phyloP scores from a whole-genome alignment of 2,888 invertebrate genomes.

The Atethmia centrago region DNA sequence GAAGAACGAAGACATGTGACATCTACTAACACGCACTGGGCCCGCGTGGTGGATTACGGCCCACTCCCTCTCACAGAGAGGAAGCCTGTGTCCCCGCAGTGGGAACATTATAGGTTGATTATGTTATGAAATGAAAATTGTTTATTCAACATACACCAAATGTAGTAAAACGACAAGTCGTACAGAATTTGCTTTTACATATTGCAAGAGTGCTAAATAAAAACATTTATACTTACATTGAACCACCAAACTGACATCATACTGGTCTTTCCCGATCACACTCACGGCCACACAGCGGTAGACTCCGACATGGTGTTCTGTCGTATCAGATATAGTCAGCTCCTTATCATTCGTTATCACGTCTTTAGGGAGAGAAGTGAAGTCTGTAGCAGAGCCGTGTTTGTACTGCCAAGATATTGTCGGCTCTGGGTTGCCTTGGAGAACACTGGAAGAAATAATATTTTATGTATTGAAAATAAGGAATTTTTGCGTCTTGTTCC shows the following conservation, averaged over 20 bases:
- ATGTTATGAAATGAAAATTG: too few relatives aligned
- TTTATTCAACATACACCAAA: too few relatives aligned
- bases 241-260: slow-evolving; percentile 76
- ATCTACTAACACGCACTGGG: too few relatives aligned
- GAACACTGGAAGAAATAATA: slow-evolving; percentile 64
- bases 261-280: slow-evolving; percentile 77
- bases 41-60: too few relatives aligned
- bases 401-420: slow-evolving; percentile 77
- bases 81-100: too few relatives aligned
- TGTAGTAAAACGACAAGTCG: not conserved
- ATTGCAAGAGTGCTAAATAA: too few relatives aligned
- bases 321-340: slow-evolving; percentile 72
- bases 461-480: not conserved
- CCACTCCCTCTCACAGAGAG: too few relatives aligned
- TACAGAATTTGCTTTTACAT: not conserved
- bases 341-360: slow-evolving; percentile 58
- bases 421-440: slow-evolving; percentile 81
- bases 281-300: slow-evolving; percentile 84
- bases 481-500: not conserved
- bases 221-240: slow-evolving; percentile 78
- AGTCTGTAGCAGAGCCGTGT: slow-evolving; percentile 56
- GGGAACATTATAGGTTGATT: too few relatives aligned
- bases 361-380: slow-evolving; percentile 62
- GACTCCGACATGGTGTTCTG: slow-evolving; percentile 73
- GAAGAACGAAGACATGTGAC: too few relatives aligned